Conservation (phyloP, 1,140 invertebrate species). For the Pseudomyrmex dendroicus region DNA sequence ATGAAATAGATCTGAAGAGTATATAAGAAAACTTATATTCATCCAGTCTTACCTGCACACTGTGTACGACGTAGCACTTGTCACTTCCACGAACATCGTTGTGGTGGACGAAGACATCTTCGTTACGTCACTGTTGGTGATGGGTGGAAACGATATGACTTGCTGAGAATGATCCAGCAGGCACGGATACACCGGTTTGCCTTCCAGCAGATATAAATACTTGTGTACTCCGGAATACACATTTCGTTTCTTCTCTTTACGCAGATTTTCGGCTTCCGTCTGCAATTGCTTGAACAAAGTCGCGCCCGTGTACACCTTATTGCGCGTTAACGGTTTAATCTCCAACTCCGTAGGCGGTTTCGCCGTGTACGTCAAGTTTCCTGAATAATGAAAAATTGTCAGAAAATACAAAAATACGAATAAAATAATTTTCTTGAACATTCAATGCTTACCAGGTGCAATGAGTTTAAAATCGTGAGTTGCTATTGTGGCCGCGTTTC, state of each 20-base stretch:
- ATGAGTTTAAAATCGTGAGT: conserved; percentile 92
- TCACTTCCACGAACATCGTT: conserved; percentile 92
- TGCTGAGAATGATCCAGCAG: conserved; percentile 87
- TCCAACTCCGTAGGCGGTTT: conserved; percentile 86
- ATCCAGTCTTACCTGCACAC: conserved; percentile 86
- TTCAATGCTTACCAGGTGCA: conserved; percentile 80
- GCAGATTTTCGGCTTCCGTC: conserved; percentile 90
- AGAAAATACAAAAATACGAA: background rate
- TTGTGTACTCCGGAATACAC: conserved; percentile 93
- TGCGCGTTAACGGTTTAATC: conserved; percentile 88
- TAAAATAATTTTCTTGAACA: background rate
- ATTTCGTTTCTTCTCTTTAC: conserved; percentile 93
- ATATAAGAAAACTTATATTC: conserved; percentile 9
- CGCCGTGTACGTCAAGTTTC: conserved; percentile 89
- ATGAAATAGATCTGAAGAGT: conserved; percentile 16
- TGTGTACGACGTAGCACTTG: conserved; percentile 88
- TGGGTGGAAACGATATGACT: conserved; percentile 93
- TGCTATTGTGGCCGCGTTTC: conserved; percentile 92
- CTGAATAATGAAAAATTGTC: conserved; percentile 73
- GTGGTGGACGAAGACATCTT: conserved; percentile 89
- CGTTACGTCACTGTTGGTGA: conserved; percentile 92
- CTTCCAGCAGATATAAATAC: conserved; percentile 92
- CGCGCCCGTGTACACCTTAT: conserved; percentile 87
- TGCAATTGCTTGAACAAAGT: conserved; percentile 89
- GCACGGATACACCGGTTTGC: conserved; percentile 90